These are phyloP conservation scores for Aphaenogaster ashmeadi DNA, from an alignment of 1,140 invertebrate genomes.

Conservation along the genomic window DNA sequence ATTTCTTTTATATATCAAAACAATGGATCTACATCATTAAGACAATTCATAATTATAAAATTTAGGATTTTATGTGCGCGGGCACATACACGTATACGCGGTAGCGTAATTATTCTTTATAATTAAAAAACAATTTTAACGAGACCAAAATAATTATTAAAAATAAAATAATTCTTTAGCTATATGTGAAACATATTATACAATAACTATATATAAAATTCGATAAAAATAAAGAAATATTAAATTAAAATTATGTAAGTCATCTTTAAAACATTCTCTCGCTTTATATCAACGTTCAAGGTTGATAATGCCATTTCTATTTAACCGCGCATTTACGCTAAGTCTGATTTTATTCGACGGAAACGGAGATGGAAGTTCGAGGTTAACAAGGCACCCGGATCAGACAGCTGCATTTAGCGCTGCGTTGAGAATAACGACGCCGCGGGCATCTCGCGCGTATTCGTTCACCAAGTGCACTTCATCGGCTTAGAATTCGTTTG, in stretches of 20 bases:
- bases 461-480: conserved; percentile 23
- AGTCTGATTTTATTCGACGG: conserved; percentile 15
- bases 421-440: conserved; percentile 14
- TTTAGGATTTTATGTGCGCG: background rate
- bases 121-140: conserved; percentile 11
- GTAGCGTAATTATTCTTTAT: background rate
- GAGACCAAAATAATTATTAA: background rate
- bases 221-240: background rate
- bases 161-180: background rate
- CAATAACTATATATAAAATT: background rate
- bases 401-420: conserved; percentile 6
- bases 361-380: conserved; percentile 17
- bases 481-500: conserved; percentile 67
- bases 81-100: too few species aligned
- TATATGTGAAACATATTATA: background rate
- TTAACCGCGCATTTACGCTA: background rate
- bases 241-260: background rate
- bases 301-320: background rate
- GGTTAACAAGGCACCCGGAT: conserved; percentile 32
- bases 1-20: background rate
- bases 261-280: background rate
- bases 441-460: background rate
- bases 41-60: background rate
- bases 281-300: background rate
- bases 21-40: background rate